These are phyloP conservation scores for Chascanopsetta lugubris DNA, from an alignment of 2,113 vertebrate genomes.

Conservation along the genomic window DNA sequence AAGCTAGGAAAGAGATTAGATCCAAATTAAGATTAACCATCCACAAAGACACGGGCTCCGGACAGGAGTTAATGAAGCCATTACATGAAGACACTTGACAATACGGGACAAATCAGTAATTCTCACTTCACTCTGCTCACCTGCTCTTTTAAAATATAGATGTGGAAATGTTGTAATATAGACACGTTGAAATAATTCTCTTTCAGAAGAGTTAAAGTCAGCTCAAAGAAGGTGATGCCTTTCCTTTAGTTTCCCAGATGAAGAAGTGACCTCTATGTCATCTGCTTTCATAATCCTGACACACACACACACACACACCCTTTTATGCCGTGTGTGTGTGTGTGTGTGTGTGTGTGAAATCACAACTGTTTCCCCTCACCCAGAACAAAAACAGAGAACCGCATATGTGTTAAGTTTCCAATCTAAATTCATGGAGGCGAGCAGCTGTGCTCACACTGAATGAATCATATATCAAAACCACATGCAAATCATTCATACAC, in stretches of 20 bases:
- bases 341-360: too few relatives aligned
- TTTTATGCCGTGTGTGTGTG: conserved; percentile 10
- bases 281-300: too few relatives aligned
- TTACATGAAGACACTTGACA: too few relatives aligned
- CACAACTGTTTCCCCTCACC: too few relatives aligned
- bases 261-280: conserved; percentile 45
- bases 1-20: too few relatives aligned
- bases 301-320: background rate
- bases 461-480: conserved; percentile 8
- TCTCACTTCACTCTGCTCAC: too few relatives aligned
- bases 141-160: too few relatives aligned
- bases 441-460: background rate
- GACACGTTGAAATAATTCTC: conserved; percentile 20
- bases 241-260: conserved; percentile 20
- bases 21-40: too few relatives aligned
- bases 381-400: conserved; percentile 13
- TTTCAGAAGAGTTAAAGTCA: conserved; percentile 7
- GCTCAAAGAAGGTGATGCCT: background rate
- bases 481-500: conserved; percentile 11
- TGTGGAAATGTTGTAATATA: too few relatives aligned
- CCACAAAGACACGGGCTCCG: too few relatives aligned
- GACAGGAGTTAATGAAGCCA: too few relatives aligned
- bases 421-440: conserved; percentile 36
- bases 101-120: too few relatives aligned
- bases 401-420: conserved; percentile 19